These are phyloP conservation scores for Zoanthus gigantus DNA, from an alignment of 92 coral and sea anemone species.

Conservation along the genomic window DNA sequence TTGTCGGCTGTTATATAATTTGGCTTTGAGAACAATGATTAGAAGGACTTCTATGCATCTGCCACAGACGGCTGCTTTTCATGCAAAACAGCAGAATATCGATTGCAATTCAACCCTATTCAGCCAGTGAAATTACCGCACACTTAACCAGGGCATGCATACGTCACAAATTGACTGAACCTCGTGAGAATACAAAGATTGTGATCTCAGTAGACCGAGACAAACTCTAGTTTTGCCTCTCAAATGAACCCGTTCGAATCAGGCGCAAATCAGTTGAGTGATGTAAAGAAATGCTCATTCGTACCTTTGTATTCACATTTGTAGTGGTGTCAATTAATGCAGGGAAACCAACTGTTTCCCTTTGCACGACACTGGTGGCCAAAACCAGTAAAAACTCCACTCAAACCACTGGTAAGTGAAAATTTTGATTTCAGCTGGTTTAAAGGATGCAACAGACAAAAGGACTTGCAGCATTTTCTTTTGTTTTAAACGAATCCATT, in stretches of 20 bases:
- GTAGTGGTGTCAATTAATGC: not conserved
- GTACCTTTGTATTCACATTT: slow-evolving; percentile 15
- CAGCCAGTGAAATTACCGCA: slow-evolving; percentile 17
- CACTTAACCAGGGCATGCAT: slow-evolving; percentile 19
- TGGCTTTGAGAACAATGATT: slow-evolving; percentile 24
- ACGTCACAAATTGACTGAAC: slow-evolving; percentile 44
- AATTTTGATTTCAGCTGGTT: not conserved
- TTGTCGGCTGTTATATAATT: not conserved
- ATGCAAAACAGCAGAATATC: slow-evolving; percentile 38
- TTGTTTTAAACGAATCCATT: not conserved
- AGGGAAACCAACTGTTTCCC: not conserved
- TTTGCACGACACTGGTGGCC: not conserved
- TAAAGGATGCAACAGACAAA: not conserved
- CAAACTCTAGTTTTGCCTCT: slow-evolving; percentile 27
- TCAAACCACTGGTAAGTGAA: slow-evolving; percentile 5
- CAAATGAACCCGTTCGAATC: slow-evolving; percentile 29
- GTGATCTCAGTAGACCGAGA: slow-evolving; percentile 41
- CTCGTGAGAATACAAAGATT: slow-evolving; percentile 32
- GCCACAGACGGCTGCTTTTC: slow-evolving; percentile 45
- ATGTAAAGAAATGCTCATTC: slow-evolving; percentile 44
- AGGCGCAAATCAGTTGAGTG: slow-evolving; percentile 27
- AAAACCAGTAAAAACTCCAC: not conserved
- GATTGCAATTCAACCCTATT: slow-evolving; percentile 29
- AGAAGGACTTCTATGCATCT: not conserved
- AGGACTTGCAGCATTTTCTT: not conserved